A percentile compares a stretch with the other conserved stretches of the same genome.
phyloP scores from a whole-genome alignment of 1,140 invertebrate species.

The Drosophila nigrodunni region DNA sequence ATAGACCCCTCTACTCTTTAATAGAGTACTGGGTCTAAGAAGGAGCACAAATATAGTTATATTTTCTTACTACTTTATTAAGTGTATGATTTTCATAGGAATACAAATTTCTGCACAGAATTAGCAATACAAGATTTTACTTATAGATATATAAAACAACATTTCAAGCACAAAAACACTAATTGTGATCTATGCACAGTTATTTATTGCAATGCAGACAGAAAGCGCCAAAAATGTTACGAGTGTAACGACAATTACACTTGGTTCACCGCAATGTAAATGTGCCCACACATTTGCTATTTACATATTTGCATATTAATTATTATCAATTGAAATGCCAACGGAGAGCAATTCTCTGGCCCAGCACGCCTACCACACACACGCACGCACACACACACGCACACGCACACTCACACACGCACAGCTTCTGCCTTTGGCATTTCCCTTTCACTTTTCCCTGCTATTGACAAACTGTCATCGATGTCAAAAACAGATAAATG shows the following conservation, averaged over 20 bases:
- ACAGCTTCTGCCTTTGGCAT: neutral
- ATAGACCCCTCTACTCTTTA: no score
- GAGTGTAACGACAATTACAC: neutral
- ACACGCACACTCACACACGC: no score
- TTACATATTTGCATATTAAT: conserved; percentile 19
- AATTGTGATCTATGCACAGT: neutral
- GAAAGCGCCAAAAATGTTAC: neutral
- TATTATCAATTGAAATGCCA: conserved; percentile 29
- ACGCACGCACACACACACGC: no score
- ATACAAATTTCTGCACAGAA: no score
- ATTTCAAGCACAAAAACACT: no score
- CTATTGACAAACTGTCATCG: conserved; percentile 2
- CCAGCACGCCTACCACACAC: neutral
- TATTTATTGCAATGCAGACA: neutral
- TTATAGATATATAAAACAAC: no score
- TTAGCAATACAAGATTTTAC: no score
- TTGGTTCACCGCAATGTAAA: neutral
- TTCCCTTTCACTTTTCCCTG: neutral
- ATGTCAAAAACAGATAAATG: conserved; percentile 41
- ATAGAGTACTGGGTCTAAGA: no score
- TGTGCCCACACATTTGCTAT: conserved; percentile 1
- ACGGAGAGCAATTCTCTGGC: conserved; percentile 12
- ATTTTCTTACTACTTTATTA: no score
- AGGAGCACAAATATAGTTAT: no score
- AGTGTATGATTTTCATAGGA: no score